phyloP scores from a whole-genome alignment of 2,113 vertebrate genomes.

The Pseudopodoces humilis region DNA sequence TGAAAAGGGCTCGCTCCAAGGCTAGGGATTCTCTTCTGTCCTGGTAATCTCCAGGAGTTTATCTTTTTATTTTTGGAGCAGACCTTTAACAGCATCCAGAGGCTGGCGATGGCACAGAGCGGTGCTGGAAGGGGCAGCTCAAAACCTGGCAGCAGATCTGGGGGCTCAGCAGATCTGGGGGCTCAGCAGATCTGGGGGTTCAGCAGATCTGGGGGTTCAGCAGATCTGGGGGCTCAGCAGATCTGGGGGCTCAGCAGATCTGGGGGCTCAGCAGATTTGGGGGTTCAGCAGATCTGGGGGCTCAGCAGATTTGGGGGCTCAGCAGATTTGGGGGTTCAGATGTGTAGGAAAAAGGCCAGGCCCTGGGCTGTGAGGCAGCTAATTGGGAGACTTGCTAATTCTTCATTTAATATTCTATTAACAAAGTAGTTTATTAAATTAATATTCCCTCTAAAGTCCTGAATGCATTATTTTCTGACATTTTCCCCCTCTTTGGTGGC shows the following conservation, averaged over 20 bases:
- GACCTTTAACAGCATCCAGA: background rate
- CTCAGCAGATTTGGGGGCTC: background rate
- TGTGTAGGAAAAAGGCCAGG: background rate
- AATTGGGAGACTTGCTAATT: background rate
- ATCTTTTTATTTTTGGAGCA: background rate
- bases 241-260: background rate
- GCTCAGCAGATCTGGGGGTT: background rate
- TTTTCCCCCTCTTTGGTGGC: background rate
- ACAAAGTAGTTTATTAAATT: background rate
- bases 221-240: background rate
- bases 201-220: background rate
- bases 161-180: background rate
- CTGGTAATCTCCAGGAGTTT: background rate
- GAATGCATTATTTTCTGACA: background rate
- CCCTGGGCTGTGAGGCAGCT: background rate
- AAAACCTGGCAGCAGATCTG: background rate
- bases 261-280: background rate
- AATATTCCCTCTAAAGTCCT: background rate
- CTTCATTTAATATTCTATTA: background rate
- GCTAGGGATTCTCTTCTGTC: background rate
- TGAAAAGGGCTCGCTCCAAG: background rate
- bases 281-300: background rate
- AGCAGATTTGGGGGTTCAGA: no score
- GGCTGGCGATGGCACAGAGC: fast-evolving
- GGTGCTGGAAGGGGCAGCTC: background rate